phyloP scores from a whole-genome alignment of 2,888 invertebrate genomes.

The Cryptocephalus moraei region DNA sequence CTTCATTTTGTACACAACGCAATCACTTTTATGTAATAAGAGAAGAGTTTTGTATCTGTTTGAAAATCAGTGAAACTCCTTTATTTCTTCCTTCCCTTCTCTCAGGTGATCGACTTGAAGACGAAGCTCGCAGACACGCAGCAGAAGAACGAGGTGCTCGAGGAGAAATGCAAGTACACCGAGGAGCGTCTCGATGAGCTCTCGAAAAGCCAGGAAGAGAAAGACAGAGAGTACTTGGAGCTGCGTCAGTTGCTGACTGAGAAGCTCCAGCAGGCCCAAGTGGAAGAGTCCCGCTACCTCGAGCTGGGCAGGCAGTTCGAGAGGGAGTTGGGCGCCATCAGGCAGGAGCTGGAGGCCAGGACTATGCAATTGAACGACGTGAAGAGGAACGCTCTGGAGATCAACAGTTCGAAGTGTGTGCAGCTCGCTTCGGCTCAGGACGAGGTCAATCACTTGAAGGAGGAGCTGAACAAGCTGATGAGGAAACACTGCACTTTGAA shows the following conservation, averaged over 20 bases:
- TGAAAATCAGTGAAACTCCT: too few species aligned
- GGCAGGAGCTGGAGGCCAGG: slow-evolving; percentile 17
- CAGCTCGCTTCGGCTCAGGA: slow-evolving; percentile 23
- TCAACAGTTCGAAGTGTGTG: slow-evolving; percentile 16
- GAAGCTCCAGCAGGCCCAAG: slow-evolving; percentile 14
- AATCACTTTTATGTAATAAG: too few species aligned
- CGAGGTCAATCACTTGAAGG: slow-evolving; percentile 27
- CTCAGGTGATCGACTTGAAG: slow-evolving; percentile 22
- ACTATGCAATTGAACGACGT: slow-evolving; percentile 18
- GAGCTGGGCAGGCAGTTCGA: slow-evolving; percentile 19
- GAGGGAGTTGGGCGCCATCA: slow-evolving; percentile 16
- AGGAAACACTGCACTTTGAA: slow-evolving; percentile 24
- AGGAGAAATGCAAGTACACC: slow-evolving; percentile 14
- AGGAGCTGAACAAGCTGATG: slow-evolving; percentile 24
- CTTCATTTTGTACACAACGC: too few species aligned
- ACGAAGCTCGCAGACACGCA: slow-evolving; percentile 19
- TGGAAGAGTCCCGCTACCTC: slow-evolving; percentile 12
- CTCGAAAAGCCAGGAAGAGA: slow-evolving; percentile 12
- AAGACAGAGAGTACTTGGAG: slow-evolving; percentile 17
- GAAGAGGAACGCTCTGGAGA: slow-evolving; percentile 18
- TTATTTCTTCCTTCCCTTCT: neutral
- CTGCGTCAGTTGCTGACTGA: slow-evolving; percentile 19
- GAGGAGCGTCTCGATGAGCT: slow-evolving; percentile 11
- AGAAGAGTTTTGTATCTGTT: too few species aligned
- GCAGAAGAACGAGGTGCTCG: slow-evolving; percentile 14